Base-by-base conservation (phyloP, 1,140 invertebrate genomes). In the Pararge aegeria region DNA sequence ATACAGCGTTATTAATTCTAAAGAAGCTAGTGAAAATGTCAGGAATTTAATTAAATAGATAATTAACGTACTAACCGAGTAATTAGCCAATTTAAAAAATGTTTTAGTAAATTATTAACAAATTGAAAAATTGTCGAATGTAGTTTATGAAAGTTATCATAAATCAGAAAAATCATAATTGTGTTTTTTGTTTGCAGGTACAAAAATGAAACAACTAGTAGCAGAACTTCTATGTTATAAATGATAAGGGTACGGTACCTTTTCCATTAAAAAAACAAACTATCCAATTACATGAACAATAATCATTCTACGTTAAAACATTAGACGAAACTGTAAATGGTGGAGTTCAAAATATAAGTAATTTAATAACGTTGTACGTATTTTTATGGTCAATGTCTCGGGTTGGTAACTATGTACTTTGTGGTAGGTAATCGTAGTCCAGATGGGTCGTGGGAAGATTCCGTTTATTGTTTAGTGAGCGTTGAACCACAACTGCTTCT, bases 401-500 rank as follows among this genome's bases (percentile, higher is more conserved):
- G 12, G 48, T 61, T 40, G 12, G 38, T 61, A 34, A 34, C 30
- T 48, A 16, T 55, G 18, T 42, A 52, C 64, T 46, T 46, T 46
- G 44, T 56, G 44, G 53, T 51, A 55, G 16, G 48, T 63, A 60
- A 63, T 63, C 49, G 55, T 30, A 58, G 58, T 48, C 46, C 55
- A 49, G 60, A 55, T 55, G 55, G 38, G 50, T 58, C 74, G 74
- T 77, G 74, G 69, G 74, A 77, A 77, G 66, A 66, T 55, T 55
- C 62, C 63, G 63, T 66, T 72, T 60, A 72, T 73, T 75, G 70
- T 75, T 67, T 30, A 61, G 42, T 61, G 58, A 61, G 42, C 58
- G 54, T 61, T 61, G 58, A 61, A 61, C 58, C 46, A 49, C 53
- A 48, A 16, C 49, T 37, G 44, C 21, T 53, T 53, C 40, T 34